Base-by-base conservation (phyloP, 2,888 invertebrate genomes). In the Trachelus iudaicus region DNA sequence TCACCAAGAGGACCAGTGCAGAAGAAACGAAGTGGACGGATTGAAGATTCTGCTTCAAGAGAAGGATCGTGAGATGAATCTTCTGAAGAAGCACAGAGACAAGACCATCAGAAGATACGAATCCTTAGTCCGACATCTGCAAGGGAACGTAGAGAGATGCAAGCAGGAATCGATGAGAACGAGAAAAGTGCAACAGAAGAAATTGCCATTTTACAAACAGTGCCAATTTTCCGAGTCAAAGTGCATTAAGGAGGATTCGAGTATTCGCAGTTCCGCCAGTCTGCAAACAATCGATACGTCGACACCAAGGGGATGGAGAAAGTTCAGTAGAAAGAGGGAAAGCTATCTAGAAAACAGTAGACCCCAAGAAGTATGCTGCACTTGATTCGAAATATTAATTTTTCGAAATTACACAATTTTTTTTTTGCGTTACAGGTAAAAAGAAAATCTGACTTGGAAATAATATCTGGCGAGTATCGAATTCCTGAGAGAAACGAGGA, bases 71-170 rank as follows among this genome's bases (percentile, higher is more conserved):
- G 87, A 89, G 78, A 80, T 87, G 77, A 77, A 73, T 34, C 75
- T 85, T 13, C 82, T 88, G n/a, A 88, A 83, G 80, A 84, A 83
- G 76, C 86, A 86, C 76, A 83, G 83, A 73, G 86, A 87, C 68
- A 81, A 81, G 4, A 85, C 85, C n/a, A 84, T 87, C 77, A 79
- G 84, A 75, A 87, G 85, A 73, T 89, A 89, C 77, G 88, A 89
- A 33, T 76, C 80, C 69, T 37, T 88, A 12, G 81, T 89, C n/a
- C 83, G 77, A 4, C 84, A 88, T 73, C 81, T 88, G 9, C 86
- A 86, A 69, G 81, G 82, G 0, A 82, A 86, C 56, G 78, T 86
- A 3, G 84, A 84, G 76, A 80, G 80, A 76, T 78, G 80, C 69
- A 78, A 80, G 71, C 81, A 81, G 6, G 82, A 83, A 37, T 77